These are phyloP conservation scores for Ctenochaetus hawaiiensis DNA, from an alignment of 2,797 vertebrate genomes.

Conservation along the genomic window DNA sequence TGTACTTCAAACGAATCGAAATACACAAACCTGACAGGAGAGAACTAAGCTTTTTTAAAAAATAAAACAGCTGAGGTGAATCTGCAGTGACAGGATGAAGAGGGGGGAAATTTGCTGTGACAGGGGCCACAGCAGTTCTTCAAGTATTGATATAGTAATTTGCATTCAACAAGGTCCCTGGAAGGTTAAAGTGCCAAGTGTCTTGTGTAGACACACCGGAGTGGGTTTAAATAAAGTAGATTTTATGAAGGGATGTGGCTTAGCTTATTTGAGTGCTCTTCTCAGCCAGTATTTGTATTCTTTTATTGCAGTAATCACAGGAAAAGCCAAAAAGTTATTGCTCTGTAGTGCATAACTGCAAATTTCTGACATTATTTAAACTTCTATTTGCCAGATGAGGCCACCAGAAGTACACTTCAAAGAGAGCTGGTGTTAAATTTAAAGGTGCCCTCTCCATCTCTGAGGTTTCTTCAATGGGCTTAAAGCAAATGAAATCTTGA, in stretches of 20 bases:
- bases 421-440: conserved; percentile 14
- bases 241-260: not conserved
- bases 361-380: not conserved
- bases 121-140: conserved; percentile 8
- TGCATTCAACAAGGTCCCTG: conserved; percentile 27
- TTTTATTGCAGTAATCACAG: not conserved
- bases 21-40: not conserved
- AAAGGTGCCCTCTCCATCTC: conserved; percentile 29
- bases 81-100: not conserved
- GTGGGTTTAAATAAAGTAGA: not conserved
- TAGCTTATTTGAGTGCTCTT: not conserved
- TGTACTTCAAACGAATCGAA: no score
- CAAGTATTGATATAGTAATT: conserved; percentile 18
- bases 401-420: conserved; percentile 29
- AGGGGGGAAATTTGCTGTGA: not conserved
- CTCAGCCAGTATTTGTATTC: not conserved
- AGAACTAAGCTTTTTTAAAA: not conserved
- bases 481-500: conserved; percentile 34
- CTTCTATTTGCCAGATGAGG: conserved; percentile 28
- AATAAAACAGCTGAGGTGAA: conserved; percentile 1
- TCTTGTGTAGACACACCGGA: not conserved
- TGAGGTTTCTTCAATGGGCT: conserved; percentile 45
- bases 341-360: not conserved
- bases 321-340: not conserved
- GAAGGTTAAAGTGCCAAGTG: conserved; percentile 20